phyloP scores from a whole-genome alignment of 2,113 vertebrate genomes.

The Lepisosteus oculatus region DNA sequence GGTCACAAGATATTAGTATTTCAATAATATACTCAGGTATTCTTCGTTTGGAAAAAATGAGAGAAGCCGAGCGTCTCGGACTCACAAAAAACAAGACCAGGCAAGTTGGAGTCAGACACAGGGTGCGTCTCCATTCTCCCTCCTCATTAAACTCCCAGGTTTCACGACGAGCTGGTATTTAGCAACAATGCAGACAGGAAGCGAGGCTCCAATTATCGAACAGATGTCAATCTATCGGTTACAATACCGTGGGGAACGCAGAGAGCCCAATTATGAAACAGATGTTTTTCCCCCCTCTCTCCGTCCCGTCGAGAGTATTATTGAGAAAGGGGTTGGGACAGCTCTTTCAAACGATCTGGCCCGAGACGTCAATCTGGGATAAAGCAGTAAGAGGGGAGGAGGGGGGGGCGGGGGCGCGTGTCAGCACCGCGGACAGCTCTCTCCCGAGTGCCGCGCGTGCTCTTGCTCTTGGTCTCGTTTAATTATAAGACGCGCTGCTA shows the following conservation, averaged over 20 bases:
- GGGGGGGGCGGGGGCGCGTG: slow-evolving; percentile 29
- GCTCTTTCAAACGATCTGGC: slow-evolving; percentile 48
- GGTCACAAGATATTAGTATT: too few relatives aligned
- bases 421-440: slow-evolving; percentile 71
- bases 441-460: slow-evolving; percentile 35
- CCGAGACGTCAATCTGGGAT: slow-evolving; percentile 59
- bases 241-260: slow-evolving; percentile 68
- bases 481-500: too few relatives aligned
- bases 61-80: not conserved
- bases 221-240: slow-evolving; percentile 71
- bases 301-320: slow-evolving; percentile 46
- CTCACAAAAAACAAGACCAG: not conserved
- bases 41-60: too few relatives aligned
- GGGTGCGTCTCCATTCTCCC: too few relatives aligned
- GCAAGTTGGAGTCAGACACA: too few relatives aligned
- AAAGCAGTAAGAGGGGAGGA: slow-evolving; percentile 20
- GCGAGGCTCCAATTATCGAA: slow-evolving; percentile 69
- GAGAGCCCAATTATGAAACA: slow-evolving; percentile 70
- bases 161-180: slow-evolving; percentile 50
- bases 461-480: slow-evolving; percentile 19
- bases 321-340: slow-evolving; percentile 16
- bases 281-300: slow-evolving; percentile 55
- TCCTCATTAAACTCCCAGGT: too few relatives aligned
- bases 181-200: slow-evolving; percentile 56
- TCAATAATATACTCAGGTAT: too few relatives aligned